phyloP scores from a whole-genome alignment of 1,140 invertebrate genomes.

The Brachionus asplanchnoidis region DNA sequence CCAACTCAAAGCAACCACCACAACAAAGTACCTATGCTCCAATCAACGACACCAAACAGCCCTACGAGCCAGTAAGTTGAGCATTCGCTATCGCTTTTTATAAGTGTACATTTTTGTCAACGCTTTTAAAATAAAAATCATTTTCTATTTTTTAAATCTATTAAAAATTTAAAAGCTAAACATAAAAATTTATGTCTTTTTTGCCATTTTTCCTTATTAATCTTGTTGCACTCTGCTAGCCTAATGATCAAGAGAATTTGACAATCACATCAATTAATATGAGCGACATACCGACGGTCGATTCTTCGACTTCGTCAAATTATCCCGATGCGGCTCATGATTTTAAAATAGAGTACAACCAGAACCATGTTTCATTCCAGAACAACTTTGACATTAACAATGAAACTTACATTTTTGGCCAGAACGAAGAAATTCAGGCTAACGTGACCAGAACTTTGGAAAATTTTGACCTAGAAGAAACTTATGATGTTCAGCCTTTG shows the following conservation, averaged over 20 bases:
- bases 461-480: background rate
- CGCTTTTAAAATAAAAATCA: constrained; percentile 15
- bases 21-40: background rate
- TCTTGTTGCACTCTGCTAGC: background rate
- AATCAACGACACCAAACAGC: background rate
- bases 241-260: background rate
- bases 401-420: background rate
- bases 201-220: background rate
- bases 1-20: constrained; percentile 24
- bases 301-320: background rate
- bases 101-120: background rate
- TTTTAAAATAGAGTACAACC: constrained; percentile 21
- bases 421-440: background rate
- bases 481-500: background rate
- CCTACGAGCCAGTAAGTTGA: background rate
- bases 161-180: constrained; percentile 31
- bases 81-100: background rate
- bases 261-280: background rate
- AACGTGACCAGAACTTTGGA: constrained; percentile 4
- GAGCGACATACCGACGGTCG: constrained; percentile 21
- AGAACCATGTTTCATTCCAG: background rate
- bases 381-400: background rate
- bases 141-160: background rate
- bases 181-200: constrained; percentile 23
- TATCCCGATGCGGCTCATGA: background rate